Conservation (phyloP, 1,140 invertebrate genomes). For the Potamilus streckersoni region DNA sequence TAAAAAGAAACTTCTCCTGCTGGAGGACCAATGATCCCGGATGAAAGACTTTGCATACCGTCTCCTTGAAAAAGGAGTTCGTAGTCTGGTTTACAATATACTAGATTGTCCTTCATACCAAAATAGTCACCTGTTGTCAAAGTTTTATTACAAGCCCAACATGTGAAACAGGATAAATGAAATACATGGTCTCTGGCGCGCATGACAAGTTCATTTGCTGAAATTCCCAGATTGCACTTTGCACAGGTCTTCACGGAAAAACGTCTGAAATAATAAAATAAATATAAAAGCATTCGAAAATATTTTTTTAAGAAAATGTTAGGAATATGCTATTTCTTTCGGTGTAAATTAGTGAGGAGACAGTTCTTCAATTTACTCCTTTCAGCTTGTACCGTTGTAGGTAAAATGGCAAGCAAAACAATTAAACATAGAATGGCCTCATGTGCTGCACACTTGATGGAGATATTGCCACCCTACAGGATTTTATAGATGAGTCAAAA, state of each 20-base stretch:
- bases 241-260: constrained; percentile 78
- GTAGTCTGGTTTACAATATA: constrained; percentile 68
- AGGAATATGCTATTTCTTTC: background rate
- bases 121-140: constrained; percentile 82
- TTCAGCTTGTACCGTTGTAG: background rate
- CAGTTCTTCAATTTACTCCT: too few relatives aligned
- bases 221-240: constrained; percentile 83
- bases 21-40: constrained; percentile 15
- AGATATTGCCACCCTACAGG: background rate
- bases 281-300: background rate
- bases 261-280: constrained; percentile 47
- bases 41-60: constrained; percentile 5
- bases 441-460: background rate
- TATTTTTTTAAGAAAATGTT: background rate
- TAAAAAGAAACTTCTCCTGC: constrained; percentile 37
- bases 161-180: constrained; percentile 54
- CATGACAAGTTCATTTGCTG: constrained; percentile 80
- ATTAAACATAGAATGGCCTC: too few relatives aligned
- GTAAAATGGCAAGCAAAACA: too few relatives aligned
- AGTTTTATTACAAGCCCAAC: constrained; percentile 74
- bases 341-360: too few relatives aligned
- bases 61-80: constrained; percentile 42
- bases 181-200: constrained; percentile 65
- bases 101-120: constrained; percentile 70
- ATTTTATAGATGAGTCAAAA: background rate